These are phyloP conservation scores for Channa argus DNA, from an alignment of 2,113 vertebrate genomes.

Conservation along the genomic window DNA sequence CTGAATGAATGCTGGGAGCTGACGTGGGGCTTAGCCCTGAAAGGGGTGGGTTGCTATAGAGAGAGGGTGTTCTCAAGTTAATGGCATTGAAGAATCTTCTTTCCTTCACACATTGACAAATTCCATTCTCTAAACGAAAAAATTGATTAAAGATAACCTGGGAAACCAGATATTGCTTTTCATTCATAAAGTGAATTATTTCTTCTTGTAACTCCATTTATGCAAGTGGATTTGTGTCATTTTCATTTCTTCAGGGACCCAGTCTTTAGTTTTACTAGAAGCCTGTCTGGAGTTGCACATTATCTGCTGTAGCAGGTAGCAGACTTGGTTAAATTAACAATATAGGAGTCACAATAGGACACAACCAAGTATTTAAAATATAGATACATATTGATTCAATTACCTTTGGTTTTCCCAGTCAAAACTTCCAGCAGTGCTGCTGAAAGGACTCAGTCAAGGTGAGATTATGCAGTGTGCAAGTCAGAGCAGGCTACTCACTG, in stretches of 20 bases:
- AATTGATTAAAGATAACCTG: conserved; percentile 29
- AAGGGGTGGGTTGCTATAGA: neutral
- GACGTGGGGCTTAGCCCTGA: conserved; percentile 27
- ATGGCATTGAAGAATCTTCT: conserved; percentile 30
- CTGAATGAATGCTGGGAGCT: conserved; percentile 51
- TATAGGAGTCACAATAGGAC: conserved; percentile 70
- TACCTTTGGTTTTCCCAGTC: conserved; percentile 81
- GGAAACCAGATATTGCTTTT: conserved; percentile 36
- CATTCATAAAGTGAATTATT: conserved; percentile 55
- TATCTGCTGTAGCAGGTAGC: conserved; percentile 44
- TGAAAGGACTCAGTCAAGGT: conserved; percentile 56
- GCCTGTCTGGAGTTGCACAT: conserved; percentile 14
- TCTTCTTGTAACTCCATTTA: conserved; percentile 43
- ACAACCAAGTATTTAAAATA: conserved; percentile 85
- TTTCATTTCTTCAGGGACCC: conserved; percentile 35
- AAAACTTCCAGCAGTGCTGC: conserved; percentile 54
- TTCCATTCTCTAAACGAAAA: conserved; percentile 22
- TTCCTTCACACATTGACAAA: conserved; percentile 37
- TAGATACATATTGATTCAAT: conserved; percentile 88
- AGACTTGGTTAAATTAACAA: conserved; percentile 51
- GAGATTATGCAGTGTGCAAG: conserved; percentile 44
- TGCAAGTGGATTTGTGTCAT: conserved; percentile 9
- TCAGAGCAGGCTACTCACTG: conserved; percentile 15
- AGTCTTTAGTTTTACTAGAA: conserved; percentile 24
- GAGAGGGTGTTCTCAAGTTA: conserved; percentile 44